phyloP scores from a whole-genome alignment of 2,888 invertebrate genomes.

The Drosophila fulvimacula region DNA sequence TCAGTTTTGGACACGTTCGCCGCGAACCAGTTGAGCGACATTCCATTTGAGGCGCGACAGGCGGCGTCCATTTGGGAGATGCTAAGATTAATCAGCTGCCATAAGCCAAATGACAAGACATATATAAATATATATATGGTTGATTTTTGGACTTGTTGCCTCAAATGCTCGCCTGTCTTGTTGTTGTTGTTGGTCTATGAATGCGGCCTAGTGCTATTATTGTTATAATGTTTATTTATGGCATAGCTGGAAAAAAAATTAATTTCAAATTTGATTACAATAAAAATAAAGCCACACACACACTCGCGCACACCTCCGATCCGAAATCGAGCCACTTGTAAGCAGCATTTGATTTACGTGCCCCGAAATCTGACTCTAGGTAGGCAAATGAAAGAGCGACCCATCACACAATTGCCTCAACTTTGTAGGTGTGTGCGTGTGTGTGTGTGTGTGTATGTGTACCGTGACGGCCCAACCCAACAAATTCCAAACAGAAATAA shows the following conservation, averaged over 20 bases:
- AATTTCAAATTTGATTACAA: slow-evolving; percentile 79
- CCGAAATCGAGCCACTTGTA: slow-evolving; percentile 58
- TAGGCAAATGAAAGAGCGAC: slow-evolving; percentile 36
- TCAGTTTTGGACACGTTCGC: slow-evolving; percentile 31
- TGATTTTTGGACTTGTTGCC: slow-evolving; percentile 31
- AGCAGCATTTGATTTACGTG: slow-evolving; percentile 67
- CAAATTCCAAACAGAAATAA: slow-evolving; percentile 22
- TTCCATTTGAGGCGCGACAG: slow-evolving; percentile 74
- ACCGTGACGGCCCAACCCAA: slow-evolving; percentile 56
- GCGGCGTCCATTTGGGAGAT: slow-evolving; percentile 66
- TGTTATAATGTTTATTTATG: slow-evolving; percentile 76
- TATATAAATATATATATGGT: slow-evolving; percentile 32
- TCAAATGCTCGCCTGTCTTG: slow-evolving; percentile 15
- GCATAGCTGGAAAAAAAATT: slow-evolving; percentile 64
- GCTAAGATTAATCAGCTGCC: slow-evolving; percentile 79
- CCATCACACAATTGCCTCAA: slow-evolving; percentile 25
- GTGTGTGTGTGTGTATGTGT: slow-evolving; percentile 24
- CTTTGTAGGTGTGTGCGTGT: slow-evolving; percentile 25
- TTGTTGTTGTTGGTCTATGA: slow-evolving; percentile 29
- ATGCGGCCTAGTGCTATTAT: slow-evolving; percentile 60
- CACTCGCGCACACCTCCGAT: slow-evolving; percentile 6
- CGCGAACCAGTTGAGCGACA: slow-evolving; percentile 75
- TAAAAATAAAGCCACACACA: slow-evolving; percentile 65
- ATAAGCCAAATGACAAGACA: slow-evolving; percentile 79
- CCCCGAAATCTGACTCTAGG: slow-evolving; percentile 39